Evolutionary conservation across 1,140 invertebrate species (phyloP).

Genomic region (Drosophila virilis): DNA sequence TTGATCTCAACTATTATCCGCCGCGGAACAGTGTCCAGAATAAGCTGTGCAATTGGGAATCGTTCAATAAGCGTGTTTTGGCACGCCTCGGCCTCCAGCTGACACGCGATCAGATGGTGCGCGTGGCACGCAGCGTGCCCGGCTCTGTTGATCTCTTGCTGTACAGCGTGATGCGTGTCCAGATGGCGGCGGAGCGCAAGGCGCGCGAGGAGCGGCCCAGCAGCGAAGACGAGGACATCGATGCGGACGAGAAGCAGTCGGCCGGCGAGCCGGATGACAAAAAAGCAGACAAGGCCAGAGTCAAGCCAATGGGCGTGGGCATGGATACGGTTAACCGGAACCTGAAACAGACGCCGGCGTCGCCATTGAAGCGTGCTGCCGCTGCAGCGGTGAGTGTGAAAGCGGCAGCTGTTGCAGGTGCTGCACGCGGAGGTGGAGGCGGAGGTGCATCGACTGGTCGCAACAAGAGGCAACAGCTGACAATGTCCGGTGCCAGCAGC

Average conservation of each 20-base stretch:
- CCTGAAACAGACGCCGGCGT: not conserved
- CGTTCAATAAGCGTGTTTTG: conserved; percentile 88
- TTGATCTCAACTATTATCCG: conserved; percentile 90
- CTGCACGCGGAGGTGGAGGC: too few species aligned
- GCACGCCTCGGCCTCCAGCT: conserved; percentile 87
- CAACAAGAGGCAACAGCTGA: not conserved
- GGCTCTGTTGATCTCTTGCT: conserved; percentile 88
- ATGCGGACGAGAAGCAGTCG: not conserved
- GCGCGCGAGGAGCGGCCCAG: conserved; percentile 1
- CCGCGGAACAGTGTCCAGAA: conserved; percentile 87
- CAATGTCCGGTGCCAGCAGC: not conserved
- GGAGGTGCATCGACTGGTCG: too few species aligned
- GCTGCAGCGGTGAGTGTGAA: too few species aligned
- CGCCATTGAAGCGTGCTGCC: not conserved
- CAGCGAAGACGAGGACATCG: not conserved
- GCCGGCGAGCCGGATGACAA: not conserved
- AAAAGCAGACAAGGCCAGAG: too few species aligned
- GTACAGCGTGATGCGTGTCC: conserved; percentile 73
- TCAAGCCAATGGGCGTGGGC: too few species aligned
- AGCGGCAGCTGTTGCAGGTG: too few species aligned
- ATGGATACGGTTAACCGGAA: not conserved
- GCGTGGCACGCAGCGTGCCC: conserved; percentile 86
- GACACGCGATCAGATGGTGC: conserved; percentile 86
- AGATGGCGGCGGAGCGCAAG: conserved; percentile 20
- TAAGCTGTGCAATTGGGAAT: conserved; percentile 90